Evolutionary conservation across 2,113 vertebrate genomes (phyloP).

Genomic region (Nycticryphes semicollaris): DNA sequence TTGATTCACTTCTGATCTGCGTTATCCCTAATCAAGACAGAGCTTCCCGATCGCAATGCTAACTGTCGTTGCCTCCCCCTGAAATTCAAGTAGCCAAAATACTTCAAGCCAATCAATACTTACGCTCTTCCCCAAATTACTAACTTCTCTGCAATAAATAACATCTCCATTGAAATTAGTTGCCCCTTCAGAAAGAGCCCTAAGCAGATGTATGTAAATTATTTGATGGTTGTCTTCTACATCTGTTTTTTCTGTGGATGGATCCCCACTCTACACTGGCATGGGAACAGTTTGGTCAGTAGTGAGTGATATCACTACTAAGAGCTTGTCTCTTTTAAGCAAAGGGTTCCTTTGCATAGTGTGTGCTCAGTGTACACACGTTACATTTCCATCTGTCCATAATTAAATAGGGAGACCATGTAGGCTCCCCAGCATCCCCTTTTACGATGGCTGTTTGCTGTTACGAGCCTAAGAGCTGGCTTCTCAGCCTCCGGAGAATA

Average conservation of each 20-base stretch:
- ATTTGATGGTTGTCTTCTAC: background rate
- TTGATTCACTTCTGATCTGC: background rate
- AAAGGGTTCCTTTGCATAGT: background rate
- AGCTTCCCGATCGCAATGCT: background rate
- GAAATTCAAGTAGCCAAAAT: background rate
- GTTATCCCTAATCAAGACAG: background rate
- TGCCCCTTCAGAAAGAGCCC: background rate
- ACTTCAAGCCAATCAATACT: background rate
- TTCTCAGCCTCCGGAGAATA: background rate
- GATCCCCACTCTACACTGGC: background rate
- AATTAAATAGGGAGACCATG: background rate
- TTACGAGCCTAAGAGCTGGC: background rate
- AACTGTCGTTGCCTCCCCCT: background rate
- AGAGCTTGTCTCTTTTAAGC: background rate
- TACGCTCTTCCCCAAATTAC: background rate
- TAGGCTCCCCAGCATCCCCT: background rate
- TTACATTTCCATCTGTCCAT: background rate
- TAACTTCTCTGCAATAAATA: background rate
- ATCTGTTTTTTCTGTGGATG: background rate
- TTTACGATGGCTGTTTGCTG: background rate
- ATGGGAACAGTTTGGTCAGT: background rate
- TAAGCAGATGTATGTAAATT: background rate
- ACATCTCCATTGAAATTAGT: background rate
- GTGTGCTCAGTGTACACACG: background rate
- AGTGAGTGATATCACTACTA: background rate